Evolutionary conservation across 2,888 invertebrate genomes (phyloP).

Genomic region (Orthosia cruda): DNA sequence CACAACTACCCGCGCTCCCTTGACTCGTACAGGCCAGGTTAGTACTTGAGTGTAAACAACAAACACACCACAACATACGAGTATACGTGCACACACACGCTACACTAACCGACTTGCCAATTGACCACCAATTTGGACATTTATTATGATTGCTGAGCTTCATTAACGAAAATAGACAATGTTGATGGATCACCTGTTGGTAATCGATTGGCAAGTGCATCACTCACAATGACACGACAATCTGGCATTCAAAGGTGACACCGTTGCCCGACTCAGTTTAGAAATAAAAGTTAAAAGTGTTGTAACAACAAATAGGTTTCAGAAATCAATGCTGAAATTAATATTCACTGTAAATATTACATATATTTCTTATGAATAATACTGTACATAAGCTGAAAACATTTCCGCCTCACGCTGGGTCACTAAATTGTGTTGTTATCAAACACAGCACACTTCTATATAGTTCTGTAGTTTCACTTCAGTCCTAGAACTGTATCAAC

Average conservation of each 20-base stretch:
- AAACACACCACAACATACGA: slow-evolving; percentile 39
- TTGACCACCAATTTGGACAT: slow-evolving; percentile 62
- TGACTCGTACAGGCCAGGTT: slow-evolving; percentile 96
- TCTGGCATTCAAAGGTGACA: slow-evolving; percentile 74
- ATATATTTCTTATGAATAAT: slow-evolving; percentile 58
- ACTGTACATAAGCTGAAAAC: slow-evolving; percentile 71
- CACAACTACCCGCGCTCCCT: slow-evolving; percentile 95
- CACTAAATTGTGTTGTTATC: slow-evolving; percentile 54
- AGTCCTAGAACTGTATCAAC: slow-evolving; percentile 77
- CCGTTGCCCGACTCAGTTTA: slow-evolving; percentile 63
- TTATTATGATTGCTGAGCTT: slow-evolving; percentile 43
- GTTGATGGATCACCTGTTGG: slow-evolving; percentile 69
- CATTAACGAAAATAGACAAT: slow-evolving; percentile 67
- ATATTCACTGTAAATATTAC: slow-evolving; percentile 63
- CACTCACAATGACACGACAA: slow-evolving; percentile 70
- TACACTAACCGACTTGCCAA: slow-evolving; percentile 76
- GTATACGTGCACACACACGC: slow-evolving; percentile 66
- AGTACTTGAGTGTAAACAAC: slow-evolving; percentile 87
- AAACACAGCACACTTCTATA: slow-evolving; percentile 30
- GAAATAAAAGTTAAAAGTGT: slow-evolving; percentile 46
- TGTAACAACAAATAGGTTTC: slow-evolving; percentile 39
- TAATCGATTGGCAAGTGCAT: slow-evolving; percentile 79
- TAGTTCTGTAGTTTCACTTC: slow-evolving; percentile 43
- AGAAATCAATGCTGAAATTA: slow-evolving; percentile 31
- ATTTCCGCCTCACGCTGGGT: slow-evolving; percentile 61